A percentile compares a stretch with the other conserved stretches of the same genome.
These are phyloP conservation scores for Microplitis manilae DNA, from an alignment of 2,888 invertebrate species.

Conservation along the genomic window DNA sequence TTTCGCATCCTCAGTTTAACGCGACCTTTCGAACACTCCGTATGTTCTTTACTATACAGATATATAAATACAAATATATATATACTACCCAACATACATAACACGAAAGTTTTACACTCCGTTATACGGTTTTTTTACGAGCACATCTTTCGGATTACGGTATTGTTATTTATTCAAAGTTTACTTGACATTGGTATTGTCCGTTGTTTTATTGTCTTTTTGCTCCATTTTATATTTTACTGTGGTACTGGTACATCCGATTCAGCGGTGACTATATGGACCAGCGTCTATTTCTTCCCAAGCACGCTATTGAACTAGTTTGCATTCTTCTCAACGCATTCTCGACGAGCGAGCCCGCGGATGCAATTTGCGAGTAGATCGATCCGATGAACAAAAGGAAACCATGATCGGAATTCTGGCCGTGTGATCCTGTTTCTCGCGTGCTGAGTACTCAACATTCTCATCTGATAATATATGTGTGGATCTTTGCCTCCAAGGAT, in stretches of 20 bases:
- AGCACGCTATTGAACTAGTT: neutral
- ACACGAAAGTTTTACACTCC: neutral
- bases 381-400: constrained; percentile 24
- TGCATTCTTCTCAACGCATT: constrained; percentile 17
- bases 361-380: constrained; percentile 26
- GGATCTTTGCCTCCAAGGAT: neutral
- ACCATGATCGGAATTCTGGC: constrained; percentile 11
- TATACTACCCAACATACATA: neutral
- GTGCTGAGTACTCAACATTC: constrained; percentile 18
- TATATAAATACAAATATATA: neutral
- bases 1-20: constrained; percentile 34
- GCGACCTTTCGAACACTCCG: constrained; percentile 16
- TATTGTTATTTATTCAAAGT: neutral
- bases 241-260: neutral
- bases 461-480: neutral
- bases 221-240: neutral
- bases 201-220: neutral
- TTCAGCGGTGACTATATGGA: neutral
- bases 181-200: neutral
- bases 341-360: neutral
- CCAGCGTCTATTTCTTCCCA: neutral
- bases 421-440: constrained; percentile 18
- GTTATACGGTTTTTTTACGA: neutral
- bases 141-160: neutral
- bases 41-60: neutral